A percentile compares a stretch with the other conserved stretches of the same genome.
Conservation (phyloP, 2,113 vertebrate genomes). For the Alethe diademata region DNA sequence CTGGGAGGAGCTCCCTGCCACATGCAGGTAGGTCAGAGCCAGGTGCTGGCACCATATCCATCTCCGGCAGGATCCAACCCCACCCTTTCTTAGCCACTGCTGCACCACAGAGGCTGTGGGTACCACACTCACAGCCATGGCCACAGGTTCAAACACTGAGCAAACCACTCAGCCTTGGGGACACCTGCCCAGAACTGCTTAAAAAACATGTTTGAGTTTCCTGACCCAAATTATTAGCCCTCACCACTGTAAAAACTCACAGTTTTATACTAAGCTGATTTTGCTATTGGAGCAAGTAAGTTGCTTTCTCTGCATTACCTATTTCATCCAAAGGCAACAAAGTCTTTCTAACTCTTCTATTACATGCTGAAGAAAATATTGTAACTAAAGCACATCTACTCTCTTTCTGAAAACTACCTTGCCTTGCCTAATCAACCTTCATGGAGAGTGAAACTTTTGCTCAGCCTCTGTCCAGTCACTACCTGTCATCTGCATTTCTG, state of each 20-base stretch:
- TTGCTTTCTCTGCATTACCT: not conserved
- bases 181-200: not conserved
- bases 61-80: not conserved
- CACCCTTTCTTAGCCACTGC: not conserved
- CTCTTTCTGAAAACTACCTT: not conserved
- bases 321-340: not conserved
- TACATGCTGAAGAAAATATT: not conserved
- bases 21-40: not conserved
- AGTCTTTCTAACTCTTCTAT: not conserved
- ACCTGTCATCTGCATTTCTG: not conserved
- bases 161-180: not conserved
- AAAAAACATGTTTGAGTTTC: not conserved
- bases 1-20: not conserved
- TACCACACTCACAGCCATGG: rapidly evolving
- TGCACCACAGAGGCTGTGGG: not conserved
- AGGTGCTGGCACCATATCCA: not conserved
- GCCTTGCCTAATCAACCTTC: not conserved
- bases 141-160: not conserved
- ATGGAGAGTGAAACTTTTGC: not conserved
- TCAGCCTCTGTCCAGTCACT: not conserved
- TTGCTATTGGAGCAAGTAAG: not conserved
- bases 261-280: not conserved
- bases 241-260: not conserved
- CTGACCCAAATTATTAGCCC: not conserved
- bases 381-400: not conserved